These are phyloP conservation scores for Gymnosoma rotundatum DNA, from an alignment of 2,888 invertebrate genomes.

Conservation along the genomic window DNA sequence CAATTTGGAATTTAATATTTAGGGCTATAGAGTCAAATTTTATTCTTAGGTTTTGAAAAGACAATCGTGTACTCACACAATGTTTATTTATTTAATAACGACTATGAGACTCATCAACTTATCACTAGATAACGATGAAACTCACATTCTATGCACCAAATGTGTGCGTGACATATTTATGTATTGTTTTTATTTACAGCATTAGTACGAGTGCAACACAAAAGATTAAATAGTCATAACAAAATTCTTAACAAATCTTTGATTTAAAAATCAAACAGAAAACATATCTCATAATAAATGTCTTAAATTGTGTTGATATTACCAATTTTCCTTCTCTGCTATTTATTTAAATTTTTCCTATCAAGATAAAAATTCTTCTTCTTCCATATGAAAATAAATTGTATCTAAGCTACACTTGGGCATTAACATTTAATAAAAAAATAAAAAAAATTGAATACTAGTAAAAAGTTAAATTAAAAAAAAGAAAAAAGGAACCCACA, in stretches of 20 bases:
- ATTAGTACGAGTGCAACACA: slow-evolving; percentile 39
- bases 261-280: slow-evolving; percentile 10
- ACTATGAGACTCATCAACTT: too few species aligned
- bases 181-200: neutral
- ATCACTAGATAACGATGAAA: too few species aligned
- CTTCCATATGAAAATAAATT: slow-evolving; percentile 16
- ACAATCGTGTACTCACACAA: too few species aligned
- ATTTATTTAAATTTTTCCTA: neutral
- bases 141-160: too few species aligned
- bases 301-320: slow-evolving; percentile 9
- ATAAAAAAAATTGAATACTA: slow-evolving; percentile 32
- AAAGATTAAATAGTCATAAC: slow-evolving; percentile 55
- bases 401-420: slow-evolving; percentile 20
- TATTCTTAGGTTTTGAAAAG: too few species aligned
- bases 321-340: neutral
- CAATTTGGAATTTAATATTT: too few species aligned
- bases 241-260: slow-evolving; percentile 6
- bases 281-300: slow-evolving; percentile 5
- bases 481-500: slow-evolving; percentile 47
- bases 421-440: slow-evolving; percentile 60
- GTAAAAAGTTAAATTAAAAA: slow-evolving; percentile 45
- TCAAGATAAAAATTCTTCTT: neutral
- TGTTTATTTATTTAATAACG: too few species aligned
- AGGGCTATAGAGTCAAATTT: too few species aligned
- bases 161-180: too few species aligned